Evolutionary conservation across 1,140 invertebrate genomes (phyloP).

Genomic region (Periplaneta americana): DNA sequence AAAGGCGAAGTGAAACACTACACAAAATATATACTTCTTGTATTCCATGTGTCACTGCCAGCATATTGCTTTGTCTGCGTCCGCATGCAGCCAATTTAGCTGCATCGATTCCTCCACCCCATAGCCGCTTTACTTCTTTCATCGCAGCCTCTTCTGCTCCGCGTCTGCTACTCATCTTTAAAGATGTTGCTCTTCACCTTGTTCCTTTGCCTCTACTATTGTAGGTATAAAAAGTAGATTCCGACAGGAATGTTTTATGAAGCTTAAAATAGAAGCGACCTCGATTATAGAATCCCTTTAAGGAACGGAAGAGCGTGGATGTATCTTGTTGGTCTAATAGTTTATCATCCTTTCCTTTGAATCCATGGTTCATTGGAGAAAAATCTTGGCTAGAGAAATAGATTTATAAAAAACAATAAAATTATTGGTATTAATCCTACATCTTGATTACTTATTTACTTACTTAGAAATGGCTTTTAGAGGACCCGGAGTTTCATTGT

Average conservation of each 20-base stretch:
- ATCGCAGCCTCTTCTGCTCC: neutral
- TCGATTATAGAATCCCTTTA: too few relatives aligned
- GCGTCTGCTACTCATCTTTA: neutral
- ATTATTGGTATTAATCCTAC: too few relatives aligned
- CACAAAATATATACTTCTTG: neutral
- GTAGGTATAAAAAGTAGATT: neutral
- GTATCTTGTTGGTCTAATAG: too few relatives aligned
- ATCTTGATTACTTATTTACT: too few relatives aligned
- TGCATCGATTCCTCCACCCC: neutral
- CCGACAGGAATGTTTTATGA: neutral
- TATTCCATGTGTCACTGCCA: neutral
- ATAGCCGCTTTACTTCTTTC: neutral
- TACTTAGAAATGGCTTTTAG: too few relatives aligned
- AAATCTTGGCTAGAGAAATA: too few relatives aligned
- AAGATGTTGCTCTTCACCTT: neutral
- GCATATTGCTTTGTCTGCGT: neutral
- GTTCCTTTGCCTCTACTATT: neutral
- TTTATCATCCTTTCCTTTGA: too few relatives aligned
- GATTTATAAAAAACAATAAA: too few relatives aligned
- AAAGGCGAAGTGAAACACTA: neutral
- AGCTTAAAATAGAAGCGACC: too few relatives aligned
- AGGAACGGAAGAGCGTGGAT: too few relatives aligned
- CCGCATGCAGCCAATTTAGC: neutral
- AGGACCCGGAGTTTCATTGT: too few relatives aligned
- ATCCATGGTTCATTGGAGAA: too few relatives aligned